Base-by-base conservation (phyloP, 2,113 vertebrate species). In the Tricholaema leucomelas region DNA sequence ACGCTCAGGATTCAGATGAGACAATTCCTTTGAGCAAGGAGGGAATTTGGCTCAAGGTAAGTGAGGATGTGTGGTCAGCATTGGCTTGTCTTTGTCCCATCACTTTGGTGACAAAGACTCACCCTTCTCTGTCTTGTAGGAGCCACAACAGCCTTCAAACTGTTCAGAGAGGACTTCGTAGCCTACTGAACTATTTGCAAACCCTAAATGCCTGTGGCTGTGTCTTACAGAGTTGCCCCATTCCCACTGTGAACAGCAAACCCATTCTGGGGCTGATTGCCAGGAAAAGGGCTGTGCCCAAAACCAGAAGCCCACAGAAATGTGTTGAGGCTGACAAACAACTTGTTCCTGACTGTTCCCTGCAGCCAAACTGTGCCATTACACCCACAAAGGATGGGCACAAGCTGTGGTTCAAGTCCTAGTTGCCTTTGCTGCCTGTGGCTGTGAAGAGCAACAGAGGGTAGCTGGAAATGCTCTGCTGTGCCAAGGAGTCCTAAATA, bases 21-120 rank as follows among this genome's bases (percentile, higher is more conserved):
- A 95, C 69, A 64, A 92, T 94, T 55, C 66, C 58, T 36, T 58
- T 93, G 76, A 71, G 86, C 1, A 8, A 83, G 4, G 63, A 88
- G 21, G 95, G 91, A 78, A 59, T 97, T 64, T 99, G 99, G 99
- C 98, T 99, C 7, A 98, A 98, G 98, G 99, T 99, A 97, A 95
- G 93, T 65, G n/a, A 89, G 35, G 30, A 8, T 23, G 15, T 12
- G 13, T 13, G 30, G n/a, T 67, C 18, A 55, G 65, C 35, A 40
- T 40, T 63, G 31, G 5, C 58, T 81, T 79, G 25, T 65, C 40
- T 79, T 85, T 84, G 33, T 19, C 27, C 9, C 28, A 60, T 33
- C 7, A 10, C 46, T 87, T 85, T 24, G 46, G 31, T 81, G 31
- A 71, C 54, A 80, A 44, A 82, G 10, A 10, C 8, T 6, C 10